phyloP scores from a whole-genome alignment of 2,888 invertebrate species.

The Tenthredo notha region DNA sequence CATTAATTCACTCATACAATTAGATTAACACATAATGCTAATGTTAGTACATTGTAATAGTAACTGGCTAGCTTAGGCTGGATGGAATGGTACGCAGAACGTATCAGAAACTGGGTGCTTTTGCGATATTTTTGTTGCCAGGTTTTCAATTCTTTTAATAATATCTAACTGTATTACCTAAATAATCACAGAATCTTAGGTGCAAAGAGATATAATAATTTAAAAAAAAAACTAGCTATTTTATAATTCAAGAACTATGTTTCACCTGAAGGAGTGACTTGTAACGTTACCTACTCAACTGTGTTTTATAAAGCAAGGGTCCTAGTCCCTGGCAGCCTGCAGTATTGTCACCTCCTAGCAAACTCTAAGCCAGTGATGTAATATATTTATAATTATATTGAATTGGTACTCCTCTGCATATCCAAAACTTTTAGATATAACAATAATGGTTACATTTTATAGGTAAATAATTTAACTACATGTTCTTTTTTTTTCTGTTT shows the following conservation, averaged over 20 bases:
- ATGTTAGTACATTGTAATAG: slow-evolving; percentile 39
- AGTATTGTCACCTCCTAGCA: slow-evolving; percentile 43
- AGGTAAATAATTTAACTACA: slow-evolving; percentile 48
- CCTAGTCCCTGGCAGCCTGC: slow-evolving; percentile 31
- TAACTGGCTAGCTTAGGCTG: slow-evolving; percentile 41
- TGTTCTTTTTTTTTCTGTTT: not conserved
- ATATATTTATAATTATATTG: slow-evolving; percentile 30
- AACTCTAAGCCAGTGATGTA: slow-evolving; percentile 49
- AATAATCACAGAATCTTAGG: slow-evolving; percentile 8
- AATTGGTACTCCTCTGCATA: slow-evolving; percentile 6
- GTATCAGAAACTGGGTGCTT: slow-evolving; percentile 34
- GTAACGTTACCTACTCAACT: not conserved
- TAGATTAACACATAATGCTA: slow-evolving; percentile 29
- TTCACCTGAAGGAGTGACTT: not conserved
- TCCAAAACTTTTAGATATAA: slow-evolving; percentile 6
- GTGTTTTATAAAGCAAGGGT: not conserved
- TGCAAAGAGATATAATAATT: not conserved
- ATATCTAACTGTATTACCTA: not conserved
- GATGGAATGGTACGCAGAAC: slow-evolving; percentile 48
- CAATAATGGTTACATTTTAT: slow-evolving; percentile 30
- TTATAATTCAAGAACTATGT: not conserved
- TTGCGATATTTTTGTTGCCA: slow-evolving; percentile 13
- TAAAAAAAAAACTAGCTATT: not conserved
- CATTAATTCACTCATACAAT: slow-evolving; percentile 10
- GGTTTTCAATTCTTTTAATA: not conserved